Base-by-base conservation (phyloP, 2,888 invertebrate genomes). In the Trichopria drosophilae region DNA sequence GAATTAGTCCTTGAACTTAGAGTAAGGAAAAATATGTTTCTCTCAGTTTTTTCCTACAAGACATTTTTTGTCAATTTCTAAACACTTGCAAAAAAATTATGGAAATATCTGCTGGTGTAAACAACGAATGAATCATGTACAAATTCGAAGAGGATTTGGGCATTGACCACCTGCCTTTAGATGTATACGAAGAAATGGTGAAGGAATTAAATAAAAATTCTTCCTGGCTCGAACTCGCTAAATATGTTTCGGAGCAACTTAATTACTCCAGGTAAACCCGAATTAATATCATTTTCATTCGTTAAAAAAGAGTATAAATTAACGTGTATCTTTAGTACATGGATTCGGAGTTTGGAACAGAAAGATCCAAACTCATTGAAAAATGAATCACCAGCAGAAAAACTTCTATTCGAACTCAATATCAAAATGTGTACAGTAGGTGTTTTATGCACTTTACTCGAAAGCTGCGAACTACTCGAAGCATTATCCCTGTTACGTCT, bases 361-460 rank as follows among this genome's bases (percentile, higher is more conserved):
- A 50, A 39, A 16, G 32, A n/a, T n/a, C n/a, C 9, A 39, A 41
- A 20, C 28, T 16, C 42, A 12, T n/a, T n/a, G n/a, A 42, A 45
- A 7, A 45, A 31, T 15, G 52, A 51, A 42, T 42, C 62, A 3
- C 63, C 67, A 4, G 63, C 63, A 1, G 62, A 64, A 22, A 66
- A 60, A 35, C 39, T 73, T 5, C 47, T 73, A 2, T 45, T 54
- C 5, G 67, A 71, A 49, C 52, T 73, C 18, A 62, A 51, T 42
- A 61, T 57, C 18, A 63, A 63, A 57, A 60, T 66, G 60, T 72
- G 71, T 32, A 68, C 62, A 0, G 60, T 73, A 9, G 67, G 57
- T 50, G 55, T 61, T 40, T 58, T 73, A 4, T 55, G 61, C 39
- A 48, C 51, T 12, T 36, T 70, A 10, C 52, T 73, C 10, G 56